Percentiles rank a stretch among this genome's conserved stretches.
phyloP scores from a whole-genome alignment of 2,888 invertebrate genomes.

The Zele albiditarsus region DNA sequence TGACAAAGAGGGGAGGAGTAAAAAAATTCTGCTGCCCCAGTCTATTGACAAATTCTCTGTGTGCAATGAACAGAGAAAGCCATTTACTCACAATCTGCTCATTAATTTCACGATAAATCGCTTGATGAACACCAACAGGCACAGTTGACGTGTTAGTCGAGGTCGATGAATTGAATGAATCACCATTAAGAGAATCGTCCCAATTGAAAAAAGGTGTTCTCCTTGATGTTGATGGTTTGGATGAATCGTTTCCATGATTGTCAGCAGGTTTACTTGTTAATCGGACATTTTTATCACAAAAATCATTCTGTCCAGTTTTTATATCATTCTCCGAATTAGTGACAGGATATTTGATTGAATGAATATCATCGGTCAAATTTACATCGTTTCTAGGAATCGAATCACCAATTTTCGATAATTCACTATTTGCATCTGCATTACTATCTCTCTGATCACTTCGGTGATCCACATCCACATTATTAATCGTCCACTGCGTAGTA shows the following conservation, averaged over 20 bases:
- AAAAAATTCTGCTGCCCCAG: slow-evolving; percentile 14
- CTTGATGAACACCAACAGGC: slow-evolving; percentile 54
- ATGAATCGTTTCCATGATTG: slow-evolving; percentile 61
- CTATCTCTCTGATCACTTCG: not conserved
- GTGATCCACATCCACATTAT: slow-evolving; percentile 32
- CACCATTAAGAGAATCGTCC: slow-evolving; percentile 22
- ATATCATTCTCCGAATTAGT: not conserved
- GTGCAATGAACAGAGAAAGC: not conserved
- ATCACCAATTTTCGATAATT: not conserved
- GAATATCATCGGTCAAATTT: not conserved
- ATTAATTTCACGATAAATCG: slow-evolving; percentile 58
- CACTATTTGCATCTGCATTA: not conserved
- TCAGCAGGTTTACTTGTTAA: slow-evolving; percentile 67
- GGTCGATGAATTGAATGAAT: slow-evolving; percentile 41
- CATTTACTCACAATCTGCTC: slow-evolving; percentile 65
- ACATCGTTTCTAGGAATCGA: not conserved
- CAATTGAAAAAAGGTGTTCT: slow-evolving; percentile 49
- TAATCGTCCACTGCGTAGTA: slow-evolving; percentile 4
- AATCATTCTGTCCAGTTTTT: not conserved
- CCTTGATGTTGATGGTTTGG: slow-evolving; percentile 63
- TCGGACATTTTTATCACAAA: slow-evolving; percentile 38
- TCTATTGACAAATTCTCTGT: slow-evolving; percentile 11
- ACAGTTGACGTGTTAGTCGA: slow-evolving; percentile 30
- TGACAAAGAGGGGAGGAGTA: not conserved
- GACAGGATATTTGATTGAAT: not conserved